phyloP scores from a whole-genome alignment of 2,113 vertebrate genomes.

The Sturnus vulgaris region DNA sequence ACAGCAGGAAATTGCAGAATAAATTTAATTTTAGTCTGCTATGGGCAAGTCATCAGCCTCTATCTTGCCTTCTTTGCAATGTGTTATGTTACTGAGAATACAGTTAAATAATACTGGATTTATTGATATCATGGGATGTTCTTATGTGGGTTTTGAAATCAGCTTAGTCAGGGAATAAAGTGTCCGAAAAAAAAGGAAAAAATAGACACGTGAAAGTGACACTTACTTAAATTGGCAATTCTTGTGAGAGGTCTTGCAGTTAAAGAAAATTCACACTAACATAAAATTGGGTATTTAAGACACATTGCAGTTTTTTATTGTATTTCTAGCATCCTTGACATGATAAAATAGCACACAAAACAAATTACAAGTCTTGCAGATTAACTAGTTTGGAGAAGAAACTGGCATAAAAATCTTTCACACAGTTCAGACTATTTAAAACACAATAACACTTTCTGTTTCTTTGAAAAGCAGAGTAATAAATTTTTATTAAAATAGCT shows the following conservation, averaged over 20 bases:
- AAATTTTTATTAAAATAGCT: background rate
- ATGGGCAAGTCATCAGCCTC: background rate
- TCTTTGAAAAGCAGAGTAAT: background rate
- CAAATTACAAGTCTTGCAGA: background rate
- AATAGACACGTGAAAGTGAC: background rate
- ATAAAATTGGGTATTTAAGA: background rate
- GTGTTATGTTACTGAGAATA: background rate
- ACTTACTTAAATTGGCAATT: background rate
- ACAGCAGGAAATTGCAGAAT: background rate
- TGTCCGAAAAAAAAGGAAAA: background rate
- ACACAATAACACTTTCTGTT: background rate
- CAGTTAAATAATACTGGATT: background rate
- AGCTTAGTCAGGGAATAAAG: background rate
- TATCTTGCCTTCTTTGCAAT: background rate
- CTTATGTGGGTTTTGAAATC: background rate
- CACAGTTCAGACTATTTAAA: background rate
- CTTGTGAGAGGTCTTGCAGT: background rate
- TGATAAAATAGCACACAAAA: background rate
- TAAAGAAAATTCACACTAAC: background rate
- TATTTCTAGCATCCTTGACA: background rate
- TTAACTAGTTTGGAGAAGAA: background rate
- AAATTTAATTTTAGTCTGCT: background rate
- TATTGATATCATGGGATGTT: background rate
- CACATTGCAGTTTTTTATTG: background rate
- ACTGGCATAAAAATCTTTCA: background rate